These are phyloP conservation scores for Neodontobutis hainanensis DNA, from an alignment of 2,113 vertebrate genomes.

Conservation along the genomic window DNA sequence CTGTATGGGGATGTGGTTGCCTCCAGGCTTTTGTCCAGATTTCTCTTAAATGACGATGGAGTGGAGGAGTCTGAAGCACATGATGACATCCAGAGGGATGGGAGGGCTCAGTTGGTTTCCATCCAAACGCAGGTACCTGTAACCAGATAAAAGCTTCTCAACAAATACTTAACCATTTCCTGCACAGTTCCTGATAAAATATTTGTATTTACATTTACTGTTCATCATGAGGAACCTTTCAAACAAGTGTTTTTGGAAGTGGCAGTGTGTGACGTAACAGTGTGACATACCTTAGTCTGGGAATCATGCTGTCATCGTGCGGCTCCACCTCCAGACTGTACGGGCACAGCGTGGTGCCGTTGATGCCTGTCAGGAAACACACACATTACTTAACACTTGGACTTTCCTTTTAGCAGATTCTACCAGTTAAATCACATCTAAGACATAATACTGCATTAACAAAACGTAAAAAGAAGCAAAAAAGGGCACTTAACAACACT, in stretches of 20 bases:
- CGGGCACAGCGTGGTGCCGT: constrained; percentile 92
- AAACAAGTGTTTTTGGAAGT: not conserved
- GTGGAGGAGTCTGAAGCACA: constrained; percentile 94
- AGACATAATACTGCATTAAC: no score
- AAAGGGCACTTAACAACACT: not conserved
- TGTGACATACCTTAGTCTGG: constrained; percentile 81
- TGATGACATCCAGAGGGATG: constrained; percentile 92
- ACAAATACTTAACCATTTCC: no score
- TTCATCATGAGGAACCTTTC: not conserved
- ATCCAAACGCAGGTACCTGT: constrained; percentile 91
- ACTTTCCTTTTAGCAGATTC: not conserved
- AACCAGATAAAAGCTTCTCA: not conserved
- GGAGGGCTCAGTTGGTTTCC: constrained; percentile 91
- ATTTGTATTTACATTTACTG: no score
- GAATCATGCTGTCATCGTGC: constrained; percentile 71
- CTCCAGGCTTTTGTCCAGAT: not conserved
- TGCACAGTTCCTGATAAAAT: no score
- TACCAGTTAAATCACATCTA: no score
- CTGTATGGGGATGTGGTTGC: constrained; percentile 1
- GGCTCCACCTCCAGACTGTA: constrained; percentile 53
- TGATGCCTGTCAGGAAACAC: constrained; percentile 81
- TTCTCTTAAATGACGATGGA: constrained; percentile 87
- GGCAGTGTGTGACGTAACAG: not conserved
- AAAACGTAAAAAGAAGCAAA: no score
- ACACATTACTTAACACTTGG: not conserved